Percentiles rank a stretch among this genome's conserved stretches.
These are phyloP conservation scores for Epirrhoe alternata DNA, from an alignment of 2,888 invertebrate genomes.

Conservation along the genomic window DNA sequence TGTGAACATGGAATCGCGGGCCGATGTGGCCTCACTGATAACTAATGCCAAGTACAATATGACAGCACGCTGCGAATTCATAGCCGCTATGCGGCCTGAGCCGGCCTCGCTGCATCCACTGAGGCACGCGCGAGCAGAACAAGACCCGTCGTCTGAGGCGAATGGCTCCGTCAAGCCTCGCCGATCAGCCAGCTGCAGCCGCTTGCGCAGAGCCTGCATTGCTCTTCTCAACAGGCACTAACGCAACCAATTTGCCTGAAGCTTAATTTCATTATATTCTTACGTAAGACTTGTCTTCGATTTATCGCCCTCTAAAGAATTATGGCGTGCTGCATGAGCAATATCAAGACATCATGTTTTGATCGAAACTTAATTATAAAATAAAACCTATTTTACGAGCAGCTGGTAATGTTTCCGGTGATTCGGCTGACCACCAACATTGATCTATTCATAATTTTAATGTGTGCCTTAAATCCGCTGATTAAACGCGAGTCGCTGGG, in stretches of 20 bases:
- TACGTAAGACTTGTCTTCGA: conserved; percentile 3
- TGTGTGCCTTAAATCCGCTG: conserved; percentile 33
- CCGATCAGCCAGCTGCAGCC: conserved; percentile 21
- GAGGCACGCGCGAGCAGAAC: conserved; percentile 18
- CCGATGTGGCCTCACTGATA: conserved; percentile 34
- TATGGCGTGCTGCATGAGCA: conserved; percentile 27
- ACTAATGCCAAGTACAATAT: conserved; percentile 29
- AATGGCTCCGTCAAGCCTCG: background rate
- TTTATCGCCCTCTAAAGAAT: conserved; percentile 29
- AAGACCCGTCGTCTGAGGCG: conserved; percentile 6
- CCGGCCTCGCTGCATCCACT: conserved; percentile 17
- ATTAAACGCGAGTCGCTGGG: conserved; percentile 27
- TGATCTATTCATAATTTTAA: conserved; percentile 40
- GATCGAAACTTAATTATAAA: conserved; percentile 41
- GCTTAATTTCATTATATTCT: conserved; percentile 7
- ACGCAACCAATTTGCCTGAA: conserved; percentile 22
- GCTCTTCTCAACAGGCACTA: conserved; percentile 9
- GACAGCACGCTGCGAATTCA: conserved; percentile 21
- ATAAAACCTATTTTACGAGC: conserved; percentile 41
- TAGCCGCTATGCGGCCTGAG: conserved; percentile 24
- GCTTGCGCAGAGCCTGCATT: conserved; percentile 8
- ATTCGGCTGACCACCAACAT: conserved; percentile 44
- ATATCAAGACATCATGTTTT: conserved; percentile 40
- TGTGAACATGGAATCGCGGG: conserved; percentile 37
- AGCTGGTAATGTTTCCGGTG: conserved; percentile 43